Base-by-base conservation (phyloP, 2,888 invertebrate genomes). In the Gymnocheta viridis region DNA sequence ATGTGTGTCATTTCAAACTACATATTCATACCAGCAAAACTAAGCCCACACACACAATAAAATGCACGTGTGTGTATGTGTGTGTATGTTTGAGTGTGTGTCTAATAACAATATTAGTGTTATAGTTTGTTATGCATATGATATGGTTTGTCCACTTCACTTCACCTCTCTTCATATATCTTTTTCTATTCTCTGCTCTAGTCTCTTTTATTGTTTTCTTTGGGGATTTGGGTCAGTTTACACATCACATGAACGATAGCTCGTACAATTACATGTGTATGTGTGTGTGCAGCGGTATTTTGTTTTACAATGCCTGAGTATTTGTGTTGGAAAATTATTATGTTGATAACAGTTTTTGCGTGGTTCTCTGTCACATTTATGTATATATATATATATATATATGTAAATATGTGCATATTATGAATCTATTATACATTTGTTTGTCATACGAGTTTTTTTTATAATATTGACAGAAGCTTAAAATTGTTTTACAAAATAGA, bases 161-260 rank as follows among this genome's bases (percentile, higher is more conserved):
- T 49, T 44, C 49, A 14, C 17, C 56, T 38, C 35, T 44, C 51
- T 41, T 38, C 67, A n/a, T n/a, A n/a, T n/a, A n/a, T n/a, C n/a
- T n/a, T 29, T 2, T 51, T 22, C 1, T 35, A 14, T 66, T 56
- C 22, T 47, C 22, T 58, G 12, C 35, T 64, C 29, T 22, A 22
- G 22, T 67, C 41, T 72, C 58, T 62, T 54, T 47, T 49, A 69
- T 70, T 79, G 80, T 83, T 83, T 74, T 81, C 81, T 83, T 81
- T 78, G 38, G 77, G 77, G 84, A 84, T 84, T 84, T 82, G 82
- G 85, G 85, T 85, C 85, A 85, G 78, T 82, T 85, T 85, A 78
- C 78, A 81, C 60, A 66, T 29, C 12, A 24, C 38, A 38, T 38
- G 19, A 44, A 27, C 0, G n/a, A 14, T 54, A 14, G 27, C 47